Percentiles rank a stretch among this genome's conserved stretches.
Conservation (phyloP, 2,797 vertebrate genomes). For the Catharus ustulatus region DNA sequence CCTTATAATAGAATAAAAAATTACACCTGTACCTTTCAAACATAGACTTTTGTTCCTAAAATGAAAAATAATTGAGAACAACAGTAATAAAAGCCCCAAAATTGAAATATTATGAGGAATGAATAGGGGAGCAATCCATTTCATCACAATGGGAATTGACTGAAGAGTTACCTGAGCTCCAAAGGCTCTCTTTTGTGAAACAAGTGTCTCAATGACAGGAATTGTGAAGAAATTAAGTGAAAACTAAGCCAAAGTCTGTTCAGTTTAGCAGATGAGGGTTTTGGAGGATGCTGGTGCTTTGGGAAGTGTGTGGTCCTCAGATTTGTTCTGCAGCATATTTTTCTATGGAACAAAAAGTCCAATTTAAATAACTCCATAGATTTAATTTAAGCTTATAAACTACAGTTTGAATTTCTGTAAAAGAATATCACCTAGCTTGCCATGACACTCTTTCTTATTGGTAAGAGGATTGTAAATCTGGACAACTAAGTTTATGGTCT, state of each 20-base stretch:
- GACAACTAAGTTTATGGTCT: slow-evolving; percentile 28
- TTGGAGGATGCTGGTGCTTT: slow-evolving; percentile 16
- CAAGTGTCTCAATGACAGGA: neutral
- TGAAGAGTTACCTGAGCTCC: slow-evolving; percentile 29
- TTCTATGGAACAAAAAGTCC: neutral
- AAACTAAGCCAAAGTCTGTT: neutral
- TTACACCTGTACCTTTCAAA: neutral
- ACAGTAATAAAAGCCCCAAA: neutral
- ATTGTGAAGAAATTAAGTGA: slow-evolving; percentile 28
- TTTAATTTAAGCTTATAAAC: slow-evolving; percentile 33
- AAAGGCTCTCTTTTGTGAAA: slow-evolving; percentile 4
- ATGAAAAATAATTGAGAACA: neutral
- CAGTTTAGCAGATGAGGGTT: neutral
- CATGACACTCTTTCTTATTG: neutral
- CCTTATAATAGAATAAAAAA: neutral
- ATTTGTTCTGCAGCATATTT: slow-evolving; percentile 44
- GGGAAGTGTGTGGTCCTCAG: neutral
- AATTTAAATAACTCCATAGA: slow-evolving; percentile 23
- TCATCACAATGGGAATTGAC: slow-evolving; percentile 40
- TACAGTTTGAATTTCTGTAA: slow-evolving; percentile 8
- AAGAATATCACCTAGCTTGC: neutral
- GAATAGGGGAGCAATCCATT: neutral
- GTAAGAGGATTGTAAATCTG: slow-evolving; percentile 53
- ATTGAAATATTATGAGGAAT: neutral
- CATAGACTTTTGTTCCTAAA: neutral